Conservation (phyloP, 2,797 vertebrate genomes). For the Octomys mimax region DNA sequence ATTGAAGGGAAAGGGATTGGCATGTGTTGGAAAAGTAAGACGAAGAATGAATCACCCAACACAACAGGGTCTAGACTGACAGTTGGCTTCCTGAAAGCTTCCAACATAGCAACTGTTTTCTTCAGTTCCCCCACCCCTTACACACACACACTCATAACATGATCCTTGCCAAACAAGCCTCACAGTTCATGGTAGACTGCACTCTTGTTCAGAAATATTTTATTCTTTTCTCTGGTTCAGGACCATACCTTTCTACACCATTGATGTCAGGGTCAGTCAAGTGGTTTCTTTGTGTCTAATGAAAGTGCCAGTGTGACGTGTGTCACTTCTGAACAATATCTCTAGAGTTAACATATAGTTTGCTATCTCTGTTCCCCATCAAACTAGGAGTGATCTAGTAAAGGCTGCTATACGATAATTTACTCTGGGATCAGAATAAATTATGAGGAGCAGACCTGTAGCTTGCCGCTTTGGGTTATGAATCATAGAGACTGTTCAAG, state of each 20-base stretch:
- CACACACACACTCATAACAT: no score
- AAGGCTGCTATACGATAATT: neutral
- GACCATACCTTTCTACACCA: neutral
- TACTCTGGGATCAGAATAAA: neutral
- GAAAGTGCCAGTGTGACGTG: neutral
- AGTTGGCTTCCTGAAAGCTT: neutral
- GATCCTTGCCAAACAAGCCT: neutral
- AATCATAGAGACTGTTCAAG: neutral
- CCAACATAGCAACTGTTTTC: neutral
- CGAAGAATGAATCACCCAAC: neutral
- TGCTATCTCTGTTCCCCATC: neutral
- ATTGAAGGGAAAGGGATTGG: neutral
- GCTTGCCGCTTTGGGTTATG: neutral
- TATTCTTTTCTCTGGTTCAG: neutral
- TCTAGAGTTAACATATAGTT: neutral
- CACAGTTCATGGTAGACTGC: neutral
- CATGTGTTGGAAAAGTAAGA: neutral
- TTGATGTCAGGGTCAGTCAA: neutral
- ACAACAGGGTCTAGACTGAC: neutral
- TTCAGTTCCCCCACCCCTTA: neutral
- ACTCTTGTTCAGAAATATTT: constrained; percentile 14
- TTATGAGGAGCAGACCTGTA: neutral
- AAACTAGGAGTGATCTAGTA: neutral
- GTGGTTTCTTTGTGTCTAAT: neutral
- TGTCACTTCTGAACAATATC: neutral